Evolutionary conservation across 2,797 vertebrate species (phyloP).

Genomic region (Cephalopachus bancanus): DNA sequence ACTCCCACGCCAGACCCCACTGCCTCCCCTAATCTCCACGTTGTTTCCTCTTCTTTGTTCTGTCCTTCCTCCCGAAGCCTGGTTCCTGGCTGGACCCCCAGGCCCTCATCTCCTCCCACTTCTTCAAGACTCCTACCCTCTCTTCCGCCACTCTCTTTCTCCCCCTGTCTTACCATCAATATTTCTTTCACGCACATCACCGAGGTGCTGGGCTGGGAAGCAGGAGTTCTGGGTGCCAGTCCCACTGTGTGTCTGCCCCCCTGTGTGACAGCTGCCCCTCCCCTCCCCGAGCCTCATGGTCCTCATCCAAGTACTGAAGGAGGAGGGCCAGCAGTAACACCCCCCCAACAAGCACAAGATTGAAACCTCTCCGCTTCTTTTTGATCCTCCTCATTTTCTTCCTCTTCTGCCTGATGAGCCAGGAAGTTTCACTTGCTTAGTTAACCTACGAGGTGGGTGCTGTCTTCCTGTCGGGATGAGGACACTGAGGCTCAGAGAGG

Average conservation of each 20-base stretch:
- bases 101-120: background rate
- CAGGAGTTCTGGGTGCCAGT: background rate
- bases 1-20: background rate
- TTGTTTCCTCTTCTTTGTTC: background rate
- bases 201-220: background rate
- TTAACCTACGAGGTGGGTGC: background rate
- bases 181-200: background rate
- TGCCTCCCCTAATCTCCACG: fast-evolving
- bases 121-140: background rate
- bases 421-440: background rate
- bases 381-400: background rate
- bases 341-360: background rate
- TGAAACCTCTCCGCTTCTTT: background rate
- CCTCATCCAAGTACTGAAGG: fast-evolving
- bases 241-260: fast-evolving
- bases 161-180: too few relatives aligned
- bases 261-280: fast-evolving
- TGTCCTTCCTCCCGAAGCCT: background rate
- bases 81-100: background rate
- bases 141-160: too few relatives aligned
- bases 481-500: constrained; percentile 21
- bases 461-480: background rate
- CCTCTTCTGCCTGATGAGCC: background rate
- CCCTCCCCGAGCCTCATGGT: background rate
- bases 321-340: background rate